Percentiles rank a stretch among this genome's conserved stretches.
Conservation (phyloP, 2,113 vertebrate genomes). For the Bothrops jararaca region DNA sequence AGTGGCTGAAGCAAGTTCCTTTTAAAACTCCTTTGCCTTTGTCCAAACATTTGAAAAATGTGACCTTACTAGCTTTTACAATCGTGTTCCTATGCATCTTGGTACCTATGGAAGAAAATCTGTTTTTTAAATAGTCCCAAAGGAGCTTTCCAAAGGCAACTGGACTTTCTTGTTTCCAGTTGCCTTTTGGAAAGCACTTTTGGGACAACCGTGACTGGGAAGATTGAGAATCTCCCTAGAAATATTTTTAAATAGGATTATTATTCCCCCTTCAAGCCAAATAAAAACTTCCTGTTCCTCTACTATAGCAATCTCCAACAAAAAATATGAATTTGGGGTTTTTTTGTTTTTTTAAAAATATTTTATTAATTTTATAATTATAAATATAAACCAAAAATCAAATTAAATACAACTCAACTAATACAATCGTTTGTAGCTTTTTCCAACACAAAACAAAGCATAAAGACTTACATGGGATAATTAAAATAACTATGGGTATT, state of each 20-base stretch:
- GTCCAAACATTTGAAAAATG: neutral
- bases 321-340: neutral
- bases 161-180: neutral
- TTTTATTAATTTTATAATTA: too few relatives aligned
- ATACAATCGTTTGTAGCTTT: too few relatives aligned
- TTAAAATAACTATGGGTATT: too few relatives aligned
- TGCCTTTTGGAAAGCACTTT: too few relatives aligned
- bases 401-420: too few relatives aligned
- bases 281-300: neutral
- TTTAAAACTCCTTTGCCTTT: neutral
- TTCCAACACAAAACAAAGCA: too few relatives aligned
- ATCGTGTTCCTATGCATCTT: neutral
- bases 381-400: too few relatives aligned
- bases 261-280: neutral
- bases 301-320: neutral
- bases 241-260: neutral
- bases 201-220: neutral
- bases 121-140: neutral
- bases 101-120: neutral
- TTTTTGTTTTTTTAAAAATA: too few relatives aligned
- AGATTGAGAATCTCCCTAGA: neutral
- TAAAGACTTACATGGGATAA: too few relatives aligned
- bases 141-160: neutral
- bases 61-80: neutral
- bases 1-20: neutral